Percentiles rank a stretch among this genome's conserved stretches.
These are phyloP conservation scores for Pseudanteris insignis DNA, from an alignment of 2,888 invertebrate genomes.

Conservation along the genomic window DNA sequence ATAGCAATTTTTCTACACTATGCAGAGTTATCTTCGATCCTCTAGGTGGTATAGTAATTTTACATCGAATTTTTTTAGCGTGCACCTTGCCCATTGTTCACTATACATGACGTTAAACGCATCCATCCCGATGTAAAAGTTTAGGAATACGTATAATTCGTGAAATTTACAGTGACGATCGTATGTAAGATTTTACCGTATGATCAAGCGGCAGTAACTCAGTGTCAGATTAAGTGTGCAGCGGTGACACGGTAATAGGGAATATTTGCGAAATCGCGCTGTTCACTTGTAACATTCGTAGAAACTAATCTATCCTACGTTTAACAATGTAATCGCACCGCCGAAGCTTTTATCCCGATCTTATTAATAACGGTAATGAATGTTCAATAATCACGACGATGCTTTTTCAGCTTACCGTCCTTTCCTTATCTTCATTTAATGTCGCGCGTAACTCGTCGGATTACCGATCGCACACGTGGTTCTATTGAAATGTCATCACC, in stretches of 20 bases:
- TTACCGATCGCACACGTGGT: conserved; percentile 6
- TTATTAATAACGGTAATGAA: conserved; percentile 43
- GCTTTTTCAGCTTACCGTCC: conserved; percentile 3
- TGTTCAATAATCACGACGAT: conserved; percentile 29
- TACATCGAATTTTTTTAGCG: too few species aligned
- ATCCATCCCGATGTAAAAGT: too few species aligned
- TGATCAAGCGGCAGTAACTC: conserved; percentile 41
- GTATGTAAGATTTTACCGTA: conserved; percentile 31
- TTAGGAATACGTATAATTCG: conserved; percentile 42
- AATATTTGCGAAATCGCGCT: conserved; percentile 44
- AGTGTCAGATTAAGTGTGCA: conserved; percentile 44
- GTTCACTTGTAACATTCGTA: conserved; percentile 39
- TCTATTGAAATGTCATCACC: conserved; percentile 32
- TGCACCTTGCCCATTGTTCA: too few species aligned
- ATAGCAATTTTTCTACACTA: too few species aligned
- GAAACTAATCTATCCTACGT: conserved; percentile 47
- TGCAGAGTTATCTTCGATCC: too few species aligned
- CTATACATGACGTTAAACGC: too few species aligned
- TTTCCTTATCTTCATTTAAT: conserved; percentile 30
- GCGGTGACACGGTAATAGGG: conserved; percentile 42
- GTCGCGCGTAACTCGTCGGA: too few species aligned
- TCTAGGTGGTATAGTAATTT: too few species aligned
- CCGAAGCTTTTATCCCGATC: conserved; percentile 38
- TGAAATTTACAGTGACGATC: conserved; percentile 43
- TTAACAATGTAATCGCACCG: conserved; percentile 43